Evolutionary conservation across 92 coral and sea anemone species (phyloP), one percentile per base, ranked within the genome.

Genomic region (Scolanthus callimorphus): DNA sequence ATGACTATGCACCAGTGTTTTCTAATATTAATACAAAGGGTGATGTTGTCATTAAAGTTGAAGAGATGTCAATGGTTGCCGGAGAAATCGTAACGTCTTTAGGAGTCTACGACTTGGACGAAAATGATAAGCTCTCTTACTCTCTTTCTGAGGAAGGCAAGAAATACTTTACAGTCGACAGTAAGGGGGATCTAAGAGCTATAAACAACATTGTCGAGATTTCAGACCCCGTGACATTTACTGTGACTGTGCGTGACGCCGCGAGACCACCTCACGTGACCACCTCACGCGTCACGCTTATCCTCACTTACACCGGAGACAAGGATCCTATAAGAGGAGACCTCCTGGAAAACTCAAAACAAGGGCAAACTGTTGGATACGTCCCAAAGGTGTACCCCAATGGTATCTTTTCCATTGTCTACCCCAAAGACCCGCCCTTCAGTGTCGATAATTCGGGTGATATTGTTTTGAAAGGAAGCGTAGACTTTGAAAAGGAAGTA

Each of bases 1-100:
- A 87, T 20, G 96, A 87, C 56, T 71, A 78, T 70, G 2, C 25
- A 2, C 96, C 96, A 9, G 53, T 70, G 12, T 87, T 87, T 41
- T 59, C 68, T 2, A 86, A 80, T 9, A 49, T 48, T 38, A 12
- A 49, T 53, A 76, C 66, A 2, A 57, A 64, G 12, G 41, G 41
- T 6, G 41, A 34, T 6, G 41, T 34, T 6, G 15, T 34, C 8
- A 6, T 34, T 34, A 6, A 15, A 34, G 41, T 34, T 6, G 52
- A 46, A 20, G 19, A 11, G 23, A 69, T 83, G 0, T 79, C 67
- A 0, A 49, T 78, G 34, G 57, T 30, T 21, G 67, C 61, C 0
- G 80, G 72, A 20, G 83, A 64, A n/a, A 59, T 71, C 28, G 83
- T 84, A 20, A 62, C 84, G 2, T 60, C 37, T 17, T 37, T 87